Percentiles rank a stretch among this genome's conserved stretches.
Evolutionary conservation across 2,888 invertebrate species (phyloP).

Genomic region (Eurytoma californica): DNA sequence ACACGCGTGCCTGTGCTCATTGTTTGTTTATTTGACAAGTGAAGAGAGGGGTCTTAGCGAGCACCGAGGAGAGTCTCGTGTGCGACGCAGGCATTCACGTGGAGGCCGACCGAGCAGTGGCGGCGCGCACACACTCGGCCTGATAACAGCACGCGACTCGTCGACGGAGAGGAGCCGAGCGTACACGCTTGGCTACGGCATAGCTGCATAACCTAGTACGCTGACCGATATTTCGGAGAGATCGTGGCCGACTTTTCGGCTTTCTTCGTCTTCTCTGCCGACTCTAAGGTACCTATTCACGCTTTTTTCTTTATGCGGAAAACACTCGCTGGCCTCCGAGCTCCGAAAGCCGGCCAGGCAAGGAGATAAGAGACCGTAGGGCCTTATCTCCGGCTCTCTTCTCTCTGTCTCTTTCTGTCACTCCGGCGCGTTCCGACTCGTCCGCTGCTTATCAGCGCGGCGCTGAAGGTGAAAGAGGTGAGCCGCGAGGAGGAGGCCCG

Average conservation of each 20-base stretch:
- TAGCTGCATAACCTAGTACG: constrained; percentile 57
- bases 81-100: constrained; percentile 41
- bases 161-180: too few relatives aligned
- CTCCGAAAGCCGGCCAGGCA: too few relatives aligned
- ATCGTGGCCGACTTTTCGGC: constrained; percentile 63
- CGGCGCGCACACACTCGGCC: background rate
- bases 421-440: background rate
- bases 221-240: constrained; percentile 63
- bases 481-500: background rate
- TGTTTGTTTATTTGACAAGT: constrained; percentile 44
- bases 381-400: constrained; percentile 3
- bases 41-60: background rate
- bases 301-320: background rate
- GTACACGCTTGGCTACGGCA: too few relatives aligned
- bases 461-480: constrained; percentile 59
- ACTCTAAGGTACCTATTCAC: constrained; percentile 38
- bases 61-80: constrained; percentile 16
- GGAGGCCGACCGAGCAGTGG: background rate
- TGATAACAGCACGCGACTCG: background rate
- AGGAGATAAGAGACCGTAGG: background rate
- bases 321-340: background rate
- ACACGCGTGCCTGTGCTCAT: background rate
- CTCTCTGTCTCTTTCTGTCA: constrained; percentile 3
- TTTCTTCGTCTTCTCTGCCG: constrained; percentile 59
- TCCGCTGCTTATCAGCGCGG: constrained; percentile 32